Conservation (phyloP, 2,888 invertebrate species). For the Hedychridium roseum region DNA sequence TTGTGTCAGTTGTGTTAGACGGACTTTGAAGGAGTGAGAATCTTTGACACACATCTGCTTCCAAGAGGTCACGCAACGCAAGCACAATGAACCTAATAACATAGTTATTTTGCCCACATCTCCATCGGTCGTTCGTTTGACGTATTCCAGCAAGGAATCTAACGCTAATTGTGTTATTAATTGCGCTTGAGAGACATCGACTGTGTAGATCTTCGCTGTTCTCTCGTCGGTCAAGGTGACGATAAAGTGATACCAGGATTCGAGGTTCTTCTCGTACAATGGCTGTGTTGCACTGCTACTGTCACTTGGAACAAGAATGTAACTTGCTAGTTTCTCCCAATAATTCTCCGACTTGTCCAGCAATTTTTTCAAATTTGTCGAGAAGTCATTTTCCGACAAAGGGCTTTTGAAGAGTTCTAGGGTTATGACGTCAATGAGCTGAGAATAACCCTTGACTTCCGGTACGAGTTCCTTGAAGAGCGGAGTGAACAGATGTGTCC, state of each 20-base stretch:
- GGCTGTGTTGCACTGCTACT: slow-evolving; percentile 30
- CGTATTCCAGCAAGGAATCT: slow-evolving; percentile 45
- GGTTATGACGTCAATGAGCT: slow-evolving; percentile 57
- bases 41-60: slow-evolving; percentile 50
- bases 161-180: slow-evolving; percentile 49
- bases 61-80: slow-evolving; percentile 56
- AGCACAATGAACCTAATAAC: slow-evolving; percentile 52
- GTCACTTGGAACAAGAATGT: slow-evolving; percentile 47
- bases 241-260: slow-evolving; percentile 60
- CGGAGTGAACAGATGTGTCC: slow-evolving; percentile 59
- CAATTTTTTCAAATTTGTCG: slow-evolving; percentile 51
- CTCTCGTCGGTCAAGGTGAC: slow-evolving; percentile 58
- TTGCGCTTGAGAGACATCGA: slow-evolving; percentile 44
- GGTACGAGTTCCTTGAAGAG: slow-evolving; percentile 52
- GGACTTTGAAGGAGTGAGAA: slow-evolving; percentile 38
- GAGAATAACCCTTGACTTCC: slow-evolving; percentile 54
- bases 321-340: slow-evolving; percentile 50
- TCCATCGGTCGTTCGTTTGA: slow-evolving; percentile 42
- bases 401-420: slow-evolving; percentile 60
- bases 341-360: slow-evolving; percentile 48
- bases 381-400: slow-evolving; percentile 52
- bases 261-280: slow-evolving; percentile 55
- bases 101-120: slow-evolving; percentile 49
- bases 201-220: slow-evolving; percentile 42
- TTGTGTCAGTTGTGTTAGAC: slow-evolving; percentile 51